Percentiles rank a stretch among this genome's conserved stretches.
Conservation (phyloP, 1,140 invertebrate species). For the Achatina immaculata region DNA sequence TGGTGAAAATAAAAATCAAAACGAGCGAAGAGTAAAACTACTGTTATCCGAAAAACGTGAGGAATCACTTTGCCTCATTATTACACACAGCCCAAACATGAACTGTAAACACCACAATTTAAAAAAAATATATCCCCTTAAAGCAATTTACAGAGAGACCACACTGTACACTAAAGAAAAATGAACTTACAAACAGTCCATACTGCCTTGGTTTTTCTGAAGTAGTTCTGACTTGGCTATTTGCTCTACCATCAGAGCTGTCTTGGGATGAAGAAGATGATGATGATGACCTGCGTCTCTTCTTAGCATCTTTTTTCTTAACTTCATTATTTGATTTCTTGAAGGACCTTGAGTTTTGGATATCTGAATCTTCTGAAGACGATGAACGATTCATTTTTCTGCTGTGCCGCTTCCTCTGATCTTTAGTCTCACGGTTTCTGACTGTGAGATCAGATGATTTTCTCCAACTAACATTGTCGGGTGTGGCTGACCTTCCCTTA, state of each 20-base stretch:
- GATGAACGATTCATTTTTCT: background rate
- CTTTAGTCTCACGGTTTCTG: background rate
- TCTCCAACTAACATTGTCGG: no score
- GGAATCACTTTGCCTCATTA: no score
- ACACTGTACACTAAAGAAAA: no score
- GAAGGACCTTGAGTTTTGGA: background rate
- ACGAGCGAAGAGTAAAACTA: no score
- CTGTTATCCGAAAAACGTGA: no score
- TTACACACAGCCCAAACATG: no score
- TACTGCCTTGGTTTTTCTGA: background rate
- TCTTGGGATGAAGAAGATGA: conserved; percentile 6
- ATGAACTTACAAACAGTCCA: conserved; percentile 30
- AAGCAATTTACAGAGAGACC: no score
- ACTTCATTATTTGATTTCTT: background rate
- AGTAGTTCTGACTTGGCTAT: background rate
- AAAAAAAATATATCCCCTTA: no score
- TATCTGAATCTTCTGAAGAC: background rate
- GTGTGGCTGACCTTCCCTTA: background rate
- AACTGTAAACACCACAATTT: no score
- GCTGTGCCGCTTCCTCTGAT: background rate
- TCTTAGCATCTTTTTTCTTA: background rate
- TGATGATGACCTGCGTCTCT: conserved; percentile 15
- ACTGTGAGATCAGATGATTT: background rate
- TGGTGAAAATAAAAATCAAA: no score
- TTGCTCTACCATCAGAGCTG: background rate